Base-by-base conservation (phyloP, 1,140 invertebrate species). In the Drosophila biarmipes region DNA sequence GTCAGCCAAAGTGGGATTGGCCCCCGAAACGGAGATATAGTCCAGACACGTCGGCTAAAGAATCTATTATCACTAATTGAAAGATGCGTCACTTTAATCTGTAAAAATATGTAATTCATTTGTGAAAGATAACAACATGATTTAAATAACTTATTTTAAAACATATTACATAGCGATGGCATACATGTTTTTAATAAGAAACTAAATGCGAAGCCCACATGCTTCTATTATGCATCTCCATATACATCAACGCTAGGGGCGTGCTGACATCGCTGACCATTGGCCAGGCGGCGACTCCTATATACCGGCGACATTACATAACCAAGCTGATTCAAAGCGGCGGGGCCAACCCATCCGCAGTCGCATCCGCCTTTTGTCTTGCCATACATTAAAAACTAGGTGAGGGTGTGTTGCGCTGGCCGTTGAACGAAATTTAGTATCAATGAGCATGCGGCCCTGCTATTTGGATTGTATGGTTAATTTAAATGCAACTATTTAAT, bases 401-500 rank as follows among this genome's bases (percentile, higher is more conserved):
- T 55, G 71, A 82, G 84, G 79, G 79, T 84, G 84, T 66, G 81
- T 64, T 86, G 84, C 62, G 81, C 62, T 86, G 37, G 42, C 74
- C 53, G 62, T 77, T 68, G 46, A 49, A 66, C 55, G 62, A 55
- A 59, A 43, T 76, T 79, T 58, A 72, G 55, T 77, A 84, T 74
- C 85, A 89, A 89, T 87, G 58, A 82, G 56, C 73, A 77, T 66
- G 40, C 19, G 42, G 55, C 49, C 43, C 63, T 38, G 67, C 51
- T 49, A 68, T 69, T 69, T 69, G 48, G 54, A 37, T 42, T 63
- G 43, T 63, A 43, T 58, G 34, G 54, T 71, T 78, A 72, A 77
- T 66, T 87, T 71, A 73, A 87, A 84, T 89, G 84, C 76, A 84
- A 63, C 76, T 59, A 84, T 76, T 82, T 81, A 78, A 78, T 86